Conservation (phyloP, 2,113 vertebrate species). For the Spea multiplicata region DNA sequence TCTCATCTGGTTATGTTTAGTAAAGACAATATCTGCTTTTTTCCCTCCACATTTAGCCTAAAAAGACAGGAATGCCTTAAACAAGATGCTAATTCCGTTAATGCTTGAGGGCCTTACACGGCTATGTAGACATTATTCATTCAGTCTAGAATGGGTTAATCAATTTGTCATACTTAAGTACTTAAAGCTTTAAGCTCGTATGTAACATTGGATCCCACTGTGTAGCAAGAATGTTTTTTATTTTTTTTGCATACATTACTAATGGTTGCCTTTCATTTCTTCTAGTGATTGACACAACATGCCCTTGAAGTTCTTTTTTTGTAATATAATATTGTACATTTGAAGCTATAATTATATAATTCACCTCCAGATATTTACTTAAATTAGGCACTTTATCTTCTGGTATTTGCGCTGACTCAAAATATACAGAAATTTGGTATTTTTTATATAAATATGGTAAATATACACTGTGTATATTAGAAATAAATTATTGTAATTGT, state of each 20-base stretch:
- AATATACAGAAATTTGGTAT: too few species aligned
- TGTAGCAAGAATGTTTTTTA: background rate
- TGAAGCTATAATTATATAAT: background rate
- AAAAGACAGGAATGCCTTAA: conserved; percentile 30
- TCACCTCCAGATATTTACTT: background rate
- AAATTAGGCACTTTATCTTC: background rate
- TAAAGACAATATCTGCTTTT: background rate
- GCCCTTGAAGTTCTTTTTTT: too few species aligned
- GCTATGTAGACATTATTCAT: background rate
- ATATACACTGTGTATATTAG: too few species aligned
- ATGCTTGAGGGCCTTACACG: conserved; percentile 3
- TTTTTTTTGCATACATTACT: background rate
- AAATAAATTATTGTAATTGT: background rate
- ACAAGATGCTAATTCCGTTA: conserved; percentile 23
- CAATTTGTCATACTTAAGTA: conserved; percentile 44
- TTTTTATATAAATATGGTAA: too few species aligned
- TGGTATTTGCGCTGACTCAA: background rate
- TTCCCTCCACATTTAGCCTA: conserved; percentile 12
- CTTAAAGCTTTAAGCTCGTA: background rate
- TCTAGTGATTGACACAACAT: too few species aligned
- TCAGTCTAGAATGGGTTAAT: conserved; percentile 34
- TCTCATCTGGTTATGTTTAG: conserved; percentile 37
- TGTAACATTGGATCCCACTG: background rate
- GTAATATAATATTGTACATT: background rate
- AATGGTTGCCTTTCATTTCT: background rate